Evolutionary conservation across 2,888 invertebrate genomes (phyloP).

Genomic region (Diaprepes abbreviatus): DNA sequence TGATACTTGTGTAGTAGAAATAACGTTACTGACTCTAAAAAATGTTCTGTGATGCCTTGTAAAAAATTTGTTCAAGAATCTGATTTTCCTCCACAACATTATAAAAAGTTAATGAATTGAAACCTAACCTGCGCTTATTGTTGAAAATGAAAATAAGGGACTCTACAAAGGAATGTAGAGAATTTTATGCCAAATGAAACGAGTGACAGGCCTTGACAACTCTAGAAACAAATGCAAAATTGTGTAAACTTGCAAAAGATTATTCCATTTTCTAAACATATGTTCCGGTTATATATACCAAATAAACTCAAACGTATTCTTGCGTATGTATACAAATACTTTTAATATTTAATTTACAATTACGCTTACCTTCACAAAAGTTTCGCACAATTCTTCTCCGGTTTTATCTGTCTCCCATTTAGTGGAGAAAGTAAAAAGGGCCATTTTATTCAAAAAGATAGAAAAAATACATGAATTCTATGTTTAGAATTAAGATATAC

Average conservation of each 20-base stretch:
- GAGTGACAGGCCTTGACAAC: constrained; percentile 31
- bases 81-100: constrained; percentile 24
- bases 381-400: constrained; percentile 33
- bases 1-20: background rate
- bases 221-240: constrained; percentile 12
- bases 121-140: background rate
- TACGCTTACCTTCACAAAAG: constrained; percentile 32
- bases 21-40: constrained; percentile 2
- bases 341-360: background rate
- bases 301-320: no score
- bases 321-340: no score
- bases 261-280: no score
- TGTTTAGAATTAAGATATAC: no score
- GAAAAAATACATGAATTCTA: no score
- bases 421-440: constrained; percentile 25
- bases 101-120: background rate
- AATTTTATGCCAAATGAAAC: constrained; percentile 30
- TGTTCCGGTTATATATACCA: no score
- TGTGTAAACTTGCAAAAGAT: constrained; percentile 3
- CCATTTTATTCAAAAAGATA: constrained; percentile 16
- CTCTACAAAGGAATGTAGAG: constrained; percentile 13
- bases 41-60: constrained; percentile 1
- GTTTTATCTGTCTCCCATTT: constrained; percentile 34
- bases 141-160: constrained; percentile 4
- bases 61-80: constrained; percentile 1